Conservation (phyloP, 2,113 vertebrate genomes). For the Myrmecophaga tridactyla region DNA sequence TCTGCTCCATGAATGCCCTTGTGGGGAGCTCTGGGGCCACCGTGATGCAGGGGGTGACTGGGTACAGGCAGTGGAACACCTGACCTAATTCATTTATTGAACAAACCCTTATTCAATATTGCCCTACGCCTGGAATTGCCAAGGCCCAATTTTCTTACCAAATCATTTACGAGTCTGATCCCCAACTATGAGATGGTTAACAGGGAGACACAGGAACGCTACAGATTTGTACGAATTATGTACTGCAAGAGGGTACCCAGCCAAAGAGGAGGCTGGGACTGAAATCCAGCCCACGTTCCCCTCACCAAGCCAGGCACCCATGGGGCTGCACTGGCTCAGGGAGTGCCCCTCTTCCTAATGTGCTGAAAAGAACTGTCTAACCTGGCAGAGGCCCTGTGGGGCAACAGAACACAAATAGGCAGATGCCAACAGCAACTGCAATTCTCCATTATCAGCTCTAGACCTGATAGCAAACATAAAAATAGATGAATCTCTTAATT, state of each 20-base stretch:
- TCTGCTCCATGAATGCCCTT: not conserved
- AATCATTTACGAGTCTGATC: not conserved
- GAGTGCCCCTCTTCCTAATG: not conserved
- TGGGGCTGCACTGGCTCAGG: not conserved
- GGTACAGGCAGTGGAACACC: accelerated
- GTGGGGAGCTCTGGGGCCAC: not conserved
- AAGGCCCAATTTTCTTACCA: not conserved
- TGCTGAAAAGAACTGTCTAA: not conserved
- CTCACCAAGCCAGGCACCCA: not conserved
- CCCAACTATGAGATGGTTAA: not conserved
- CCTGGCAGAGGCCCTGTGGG: not conserved
- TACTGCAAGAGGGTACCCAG: not conserved
- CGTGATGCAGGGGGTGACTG: not conserved
- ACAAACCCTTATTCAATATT: not conserved
- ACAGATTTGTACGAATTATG: not conserved
- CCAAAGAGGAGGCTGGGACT: not conserved
- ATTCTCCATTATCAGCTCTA: not conserved
- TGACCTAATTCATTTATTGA: not conserved
- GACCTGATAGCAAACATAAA: not conserved
- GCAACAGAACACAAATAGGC: too few species aligned
- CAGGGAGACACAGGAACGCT: too few species aligned
- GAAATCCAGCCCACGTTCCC: not conserved
- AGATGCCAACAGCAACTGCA: not conserved
- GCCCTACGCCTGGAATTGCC: not conserved
- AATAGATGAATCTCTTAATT: not conserved